Conservation (phyloP, 2,888 invertebrate genomes). For the Mimas tiliae region DNA sequence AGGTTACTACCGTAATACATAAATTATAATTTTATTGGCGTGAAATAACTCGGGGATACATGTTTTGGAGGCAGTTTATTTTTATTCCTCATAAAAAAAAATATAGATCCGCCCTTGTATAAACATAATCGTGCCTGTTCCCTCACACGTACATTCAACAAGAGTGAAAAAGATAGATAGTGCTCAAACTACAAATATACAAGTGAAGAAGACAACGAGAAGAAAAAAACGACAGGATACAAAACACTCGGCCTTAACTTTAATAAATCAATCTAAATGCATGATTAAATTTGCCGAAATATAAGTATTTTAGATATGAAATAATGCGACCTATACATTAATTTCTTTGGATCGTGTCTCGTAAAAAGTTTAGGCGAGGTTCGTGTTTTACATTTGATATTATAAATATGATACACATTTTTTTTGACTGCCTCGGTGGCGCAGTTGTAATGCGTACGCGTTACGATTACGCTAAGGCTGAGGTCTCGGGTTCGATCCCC, state of each 20-base stretch:
- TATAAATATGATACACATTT: too few species aligned
- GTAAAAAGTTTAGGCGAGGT: background rate
- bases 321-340: slow-evolving; percentile 13
- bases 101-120: background rate
- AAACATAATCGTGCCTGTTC: slow-evolving; percentile 13
- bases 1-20: too few species aligned
- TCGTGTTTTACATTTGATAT: too few species aligned
- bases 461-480: too few species aligned
- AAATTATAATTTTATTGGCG: too few species aligned
- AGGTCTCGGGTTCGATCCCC: too few species aligned
- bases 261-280: slow-evolving; percentile 53
- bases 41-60: too few species aligned
- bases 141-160: slow-evolving; percentile 28
- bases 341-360: slow-evolving; percentile 11
- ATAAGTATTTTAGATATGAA: slow-evolving; percentile 21
- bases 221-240: slow-evolving; percentile 43
- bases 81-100: too few species aligned
- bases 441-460: too few species aligned
- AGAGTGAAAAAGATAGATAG: slow-evolving; percentile 17
- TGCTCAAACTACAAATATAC: slow-evolving; percentile 2
- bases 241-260: slow-evolving; percentile 39
- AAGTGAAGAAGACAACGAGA: slow-evolving; percentile 41
- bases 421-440: too few species aligned
- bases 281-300: slow-evolving; percentile 35
- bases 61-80: too few species aligned